Evolutionary conservation across 2,113 vertebrate species (phyloP), one percentile per base, ranked within the genome.

Genomic region (Dryoscopus gambensis): DNA sequence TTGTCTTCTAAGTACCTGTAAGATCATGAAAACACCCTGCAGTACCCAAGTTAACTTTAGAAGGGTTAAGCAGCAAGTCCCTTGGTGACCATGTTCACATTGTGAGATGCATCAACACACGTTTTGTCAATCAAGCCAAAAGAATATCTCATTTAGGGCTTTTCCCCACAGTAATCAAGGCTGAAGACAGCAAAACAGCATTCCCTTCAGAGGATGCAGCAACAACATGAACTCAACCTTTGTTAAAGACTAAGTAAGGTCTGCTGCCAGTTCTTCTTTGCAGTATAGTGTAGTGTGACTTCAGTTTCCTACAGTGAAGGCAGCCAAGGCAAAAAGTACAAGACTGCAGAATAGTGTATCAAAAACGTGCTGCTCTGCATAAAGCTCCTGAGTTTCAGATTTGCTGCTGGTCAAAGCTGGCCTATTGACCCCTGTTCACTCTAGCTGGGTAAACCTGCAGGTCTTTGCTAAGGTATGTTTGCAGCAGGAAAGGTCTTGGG

Each of bases 131-230:
- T 97, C 91, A 91, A 24, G 42, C 77, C 77, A 68, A 67, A 88
- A 84, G 65, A 92, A 89, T 69, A 84, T 62, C 90, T 68, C 89
- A 42, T 64, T 59, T 89, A 90, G 85, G 94, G 63, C 81, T 96
- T 95, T 95, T 87, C 96, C 93, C 96, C 65, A 15, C 47, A 77
- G 94, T 75, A 96, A 96, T 95, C 94, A 96, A 95, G 94, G 85
- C 47, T 69, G 69, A 60, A 84, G 81, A 78, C 55, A 81, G 92
- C 53, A 96, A 83, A 94, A 73, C 44, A 56, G 63, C 64, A 30
- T 87, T 96, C 93, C 67, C 95, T 91, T 87, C 77, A 60, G 95
- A 93, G 93, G 60, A 81, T 55, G 28, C 75, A 85, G 68, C 87
- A 64, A 28, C 30, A 86, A 42, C 85, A 73, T 55, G 73, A 88